Conservation (phyloP, 2,113 vertebrate genomes). For the Psophia crepitans region DNA sequence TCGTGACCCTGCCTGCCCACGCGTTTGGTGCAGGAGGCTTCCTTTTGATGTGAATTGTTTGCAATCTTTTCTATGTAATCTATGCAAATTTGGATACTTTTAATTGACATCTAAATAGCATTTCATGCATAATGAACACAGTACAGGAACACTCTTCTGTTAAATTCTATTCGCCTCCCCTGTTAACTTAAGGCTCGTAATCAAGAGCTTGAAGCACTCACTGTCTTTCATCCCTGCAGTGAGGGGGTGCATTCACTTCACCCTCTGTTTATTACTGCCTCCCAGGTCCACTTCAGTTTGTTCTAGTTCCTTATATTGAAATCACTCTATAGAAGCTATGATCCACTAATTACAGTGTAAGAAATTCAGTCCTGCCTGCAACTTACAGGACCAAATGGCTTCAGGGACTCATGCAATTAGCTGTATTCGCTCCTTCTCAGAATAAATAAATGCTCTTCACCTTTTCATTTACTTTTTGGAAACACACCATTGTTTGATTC, state of each 20-base stretch:
- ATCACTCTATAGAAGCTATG: background rate
- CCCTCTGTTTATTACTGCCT: constrained; percentile 4
- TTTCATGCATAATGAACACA: constrained; percentile 59
- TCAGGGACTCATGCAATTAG: background rate
- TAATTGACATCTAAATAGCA: constrained; percentile 58
- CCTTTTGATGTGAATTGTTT: constrained; percentile 47
- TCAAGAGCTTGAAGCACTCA: background rate
- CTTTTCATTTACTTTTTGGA: constrained; percentile 40
- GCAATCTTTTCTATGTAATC: constrained; percentile 21
- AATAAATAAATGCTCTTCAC: constrained; percentile 3
- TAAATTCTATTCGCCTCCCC: constrained; percentile 26
- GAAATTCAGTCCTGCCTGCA: constrained; percentile 2
- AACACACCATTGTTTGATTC: background rate
- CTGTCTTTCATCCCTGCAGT: background rate
- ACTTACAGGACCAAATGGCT: background rate
- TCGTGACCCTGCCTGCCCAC: constrained; percentile 39
- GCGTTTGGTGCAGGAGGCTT: constrained; percentile 26
- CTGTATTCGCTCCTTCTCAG: background rate
- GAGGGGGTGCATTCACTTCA: background rate
- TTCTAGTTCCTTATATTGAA: constrained; percentile 16
- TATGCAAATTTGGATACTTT: constrained; percentile 64
- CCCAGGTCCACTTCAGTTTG: background rate
- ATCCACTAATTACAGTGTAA: constrained; percentile 13
- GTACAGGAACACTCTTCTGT: constrained; percentile 41
- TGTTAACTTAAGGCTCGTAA: constrained; percentile 3